A percentile compares a stretch with the other conserved stretches of the same genome.
phyloP scores from a whole-genome alignment of 2,113 vertebrate species.

The Ranitomeya imitator region DNA sequence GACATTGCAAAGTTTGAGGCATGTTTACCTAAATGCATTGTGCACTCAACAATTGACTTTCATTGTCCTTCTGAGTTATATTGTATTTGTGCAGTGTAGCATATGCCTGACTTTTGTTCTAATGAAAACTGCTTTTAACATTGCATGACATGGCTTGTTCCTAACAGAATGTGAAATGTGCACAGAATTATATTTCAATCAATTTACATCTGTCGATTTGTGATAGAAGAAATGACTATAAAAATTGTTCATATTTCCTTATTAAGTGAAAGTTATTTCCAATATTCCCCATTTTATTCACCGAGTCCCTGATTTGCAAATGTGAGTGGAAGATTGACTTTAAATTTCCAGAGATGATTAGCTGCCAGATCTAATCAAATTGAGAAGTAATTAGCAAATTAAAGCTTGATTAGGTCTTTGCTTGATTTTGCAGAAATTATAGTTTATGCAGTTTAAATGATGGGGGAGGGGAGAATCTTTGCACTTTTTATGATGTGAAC shows the following conservation, averaged over 20 bases:
- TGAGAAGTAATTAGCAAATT: conserved; percentile 84
- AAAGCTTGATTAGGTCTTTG: conserved; percentile 84
- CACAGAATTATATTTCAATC: conserved; percentile 61
- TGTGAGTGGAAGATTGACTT: conserved; percentile 79
- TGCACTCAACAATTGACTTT: conserved; percentile 54
- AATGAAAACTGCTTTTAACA: conserved; percentile 47
- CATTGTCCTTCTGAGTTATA: conserved; percentile 59
- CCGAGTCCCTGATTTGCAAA: conserved; percentile 69
- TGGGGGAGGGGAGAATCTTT: conserved; percentile 75
- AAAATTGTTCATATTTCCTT: conserved; percentile 61
- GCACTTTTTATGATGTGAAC: conserved; percentile 54
- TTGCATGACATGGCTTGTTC: conserved; percentile 35
- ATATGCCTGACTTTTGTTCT: conserved; percentile 54
- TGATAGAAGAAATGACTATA: conserved; percentile 48
- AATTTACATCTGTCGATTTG: conserved; percentile 55
- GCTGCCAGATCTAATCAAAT: conserved; percentile 84
- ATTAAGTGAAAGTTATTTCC: conserved; percentile 59
- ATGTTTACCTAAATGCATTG: conserved; percentile 48
- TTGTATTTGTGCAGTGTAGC: conserved; percentile 65
- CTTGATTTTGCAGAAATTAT: conserved; percentile 83
- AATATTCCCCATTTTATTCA: conserved; percentile 64
- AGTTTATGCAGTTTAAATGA: conserved; percentile 81
- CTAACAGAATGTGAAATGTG: not conserved
- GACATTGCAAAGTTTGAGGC: conserved; percentile 16
- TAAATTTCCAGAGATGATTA: conserved; percentile 78